These are phyloP conservation scores for Cyclura pinguis DNA, from an alignment of 2,797 vertebrate genomes.

Conservation along the genomic window DNA sequence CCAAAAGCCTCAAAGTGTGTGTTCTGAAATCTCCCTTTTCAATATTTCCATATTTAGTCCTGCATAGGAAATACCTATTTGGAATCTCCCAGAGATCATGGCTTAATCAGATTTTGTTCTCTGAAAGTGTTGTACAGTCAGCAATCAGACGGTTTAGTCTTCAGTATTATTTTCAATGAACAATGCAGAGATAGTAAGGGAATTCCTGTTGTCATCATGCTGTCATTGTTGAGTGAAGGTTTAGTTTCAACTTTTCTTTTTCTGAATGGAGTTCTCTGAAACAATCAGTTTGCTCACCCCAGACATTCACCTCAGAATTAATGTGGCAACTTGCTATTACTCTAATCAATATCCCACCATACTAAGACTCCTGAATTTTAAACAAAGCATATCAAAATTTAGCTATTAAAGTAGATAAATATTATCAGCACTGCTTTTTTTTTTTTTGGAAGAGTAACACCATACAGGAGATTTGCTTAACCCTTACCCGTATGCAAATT, in stretches of 20 bases:
- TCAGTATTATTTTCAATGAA: not conserved
- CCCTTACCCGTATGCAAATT: conserved; percentile 90
- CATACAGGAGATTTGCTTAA: not conserved
- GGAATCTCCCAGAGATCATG: not conserved
- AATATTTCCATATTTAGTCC: not conserved
- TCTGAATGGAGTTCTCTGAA: too few relatives aligned
- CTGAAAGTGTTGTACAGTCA: too few relatives aligned
- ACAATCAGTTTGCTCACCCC: not conserved
- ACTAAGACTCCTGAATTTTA: not conserved
- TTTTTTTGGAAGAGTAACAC: not conserved
- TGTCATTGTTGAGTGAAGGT: not conserved
- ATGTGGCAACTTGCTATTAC: not conserved
- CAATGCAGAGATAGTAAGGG: not conserved
- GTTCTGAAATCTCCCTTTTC: not conserved
- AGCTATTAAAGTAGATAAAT: too few relatives aligned
- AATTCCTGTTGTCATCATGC: not conserved
- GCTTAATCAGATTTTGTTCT: not conserved
- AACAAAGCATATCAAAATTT: not conserved
- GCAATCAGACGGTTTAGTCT: not conserved
- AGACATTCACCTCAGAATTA: not conserved
- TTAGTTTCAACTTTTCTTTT: not conserved
- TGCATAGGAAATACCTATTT: not conserved
- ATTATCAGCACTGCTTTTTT: not conserved
- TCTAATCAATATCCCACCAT: not conserved
- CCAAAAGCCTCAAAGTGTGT: not conserved